Evolutionary conservation across 2,888 invertebrate species (phyloP).

Genomic region (Thereva nobilitata): DNA sequence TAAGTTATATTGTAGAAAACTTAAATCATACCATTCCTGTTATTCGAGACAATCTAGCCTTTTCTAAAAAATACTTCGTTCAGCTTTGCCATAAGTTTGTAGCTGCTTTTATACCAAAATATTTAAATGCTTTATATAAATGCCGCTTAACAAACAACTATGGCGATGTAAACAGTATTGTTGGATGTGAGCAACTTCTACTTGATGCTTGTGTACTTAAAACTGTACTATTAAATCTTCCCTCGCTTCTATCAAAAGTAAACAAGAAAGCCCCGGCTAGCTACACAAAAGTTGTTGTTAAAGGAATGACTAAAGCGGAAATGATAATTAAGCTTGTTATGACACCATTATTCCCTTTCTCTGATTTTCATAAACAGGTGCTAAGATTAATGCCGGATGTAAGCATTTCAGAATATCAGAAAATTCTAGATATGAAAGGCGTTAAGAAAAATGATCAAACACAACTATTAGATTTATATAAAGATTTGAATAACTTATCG

Average conservation of each 20-base stretch:
- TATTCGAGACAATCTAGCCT: slow-evolving; percentile 85
- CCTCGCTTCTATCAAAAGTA: slow-evolving; percentile 88
- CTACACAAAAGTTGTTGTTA: slow-evolving; percentile 72
- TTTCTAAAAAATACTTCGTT: slow-evolving; percentile 95
- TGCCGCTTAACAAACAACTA: slow-evolving; percentile 63
- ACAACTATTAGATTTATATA: slow-evolving; percentile 64
- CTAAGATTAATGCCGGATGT: slow-evolving; percentile 87
- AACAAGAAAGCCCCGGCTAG: slow-evolving; percentile 87
- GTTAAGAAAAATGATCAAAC: slow-evolving; percentile 65
- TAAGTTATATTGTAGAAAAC: slow-evolving; percentile 85
- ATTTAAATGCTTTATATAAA: slow-evolving; percentile 86
- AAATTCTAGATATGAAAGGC: slow-evolving; percentile 93
- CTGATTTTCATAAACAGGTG: slow-evolving; percentile 86
- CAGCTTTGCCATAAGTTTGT: slow-evolving; percentile 97
- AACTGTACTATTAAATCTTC: slow-evolving; percentile 90
- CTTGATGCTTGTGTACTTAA: slow-evolving; percentile 94
- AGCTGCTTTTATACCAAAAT: slow-evolving; percentile 93
- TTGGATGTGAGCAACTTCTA: slow-evolving; percentile 91
- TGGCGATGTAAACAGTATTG: slow-evolving; percentile 45
- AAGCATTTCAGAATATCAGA: slow-evolving; percentile 88
- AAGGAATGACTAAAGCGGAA: slow-evolving; percentile 95
- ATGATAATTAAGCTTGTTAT: slow-evolving; percentile 99
- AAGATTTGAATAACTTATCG: slow-evolving; percentile 47
- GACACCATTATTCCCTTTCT: slow-evolving; percentile 83
- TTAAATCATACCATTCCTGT: slow-evolving; percentile 84